A percentile compares a stretch with the other conserved stretches of the same genome.
Conservation (phyloP, 2,797 vertebrate species). For the Urocyon cinereoargenteus region DNA sequence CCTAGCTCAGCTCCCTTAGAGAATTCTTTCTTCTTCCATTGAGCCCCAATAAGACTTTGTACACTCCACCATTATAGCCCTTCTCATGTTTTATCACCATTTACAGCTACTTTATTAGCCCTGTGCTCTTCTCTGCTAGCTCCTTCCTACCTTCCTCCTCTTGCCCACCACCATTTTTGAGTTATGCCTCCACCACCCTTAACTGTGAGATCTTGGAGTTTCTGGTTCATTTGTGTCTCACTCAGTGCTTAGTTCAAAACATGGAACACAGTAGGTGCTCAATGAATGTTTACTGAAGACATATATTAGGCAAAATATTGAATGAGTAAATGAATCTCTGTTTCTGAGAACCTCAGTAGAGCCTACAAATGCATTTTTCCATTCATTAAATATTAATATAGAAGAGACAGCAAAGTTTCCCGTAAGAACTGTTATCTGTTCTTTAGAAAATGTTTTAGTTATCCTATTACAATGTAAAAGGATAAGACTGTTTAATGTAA, state of each 20-base stretch:
- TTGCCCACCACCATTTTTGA: background rate
- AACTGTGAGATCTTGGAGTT: background rate
- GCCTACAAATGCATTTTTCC: conserved; percentile 53
- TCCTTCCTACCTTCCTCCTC: background rate
- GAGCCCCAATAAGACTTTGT: background rate
- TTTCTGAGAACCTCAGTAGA: conserved; percentile 59
- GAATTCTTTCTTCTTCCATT: background rate
- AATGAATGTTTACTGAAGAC: background rate
- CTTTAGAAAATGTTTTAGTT: conserved; percentile 53
- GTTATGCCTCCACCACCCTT: background rate
- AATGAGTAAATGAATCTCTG: conserved; percentile 42
- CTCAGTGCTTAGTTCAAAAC: conserved; percentile 21
- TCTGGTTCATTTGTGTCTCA: background rate
- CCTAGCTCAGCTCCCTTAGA: background rate
- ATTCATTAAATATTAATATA: conserved; percentile 74
- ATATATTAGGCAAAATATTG: conserved; percentile 20
- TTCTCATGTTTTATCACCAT: background rate
- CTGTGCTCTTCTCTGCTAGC: background rate
- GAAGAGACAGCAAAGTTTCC: conserved; percentile 55
- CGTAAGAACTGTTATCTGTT: conserved; percentile 9
- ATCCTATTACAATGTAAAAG: background rate
- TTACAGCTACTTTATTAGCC: background rate
- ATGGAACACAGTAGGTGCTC: background rate
- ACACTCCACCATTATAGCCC: background rate
- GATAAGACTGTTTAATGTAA: conserved; percentile 11